phyloP scores from a whole-genome alignment of 2,888 invertebrate species.

The Tiliacea citrago region DNA sequence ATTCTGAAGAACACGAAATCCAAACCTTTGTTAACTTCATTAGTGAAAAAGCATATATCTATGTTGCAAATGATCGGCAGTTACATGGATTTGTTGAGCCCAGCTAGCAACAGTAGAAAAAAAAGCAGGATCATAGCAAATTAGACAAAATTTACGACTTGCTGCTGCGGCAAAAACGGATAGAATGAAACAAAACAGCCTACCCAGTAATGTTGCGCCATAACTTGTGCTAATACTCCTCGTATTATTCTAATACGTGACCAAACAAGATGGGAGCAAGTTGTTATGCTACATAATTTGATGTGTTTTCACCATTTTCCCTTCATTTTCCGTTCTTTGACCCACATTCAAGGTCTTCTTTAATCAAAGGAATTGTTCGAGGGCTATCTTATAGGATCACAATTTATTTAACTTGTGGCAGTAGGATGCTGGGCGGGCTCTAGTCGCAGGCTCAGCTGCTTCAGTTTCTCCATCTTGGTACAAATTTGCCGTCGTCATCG shows the following conservation, averaged over 20 bases:
- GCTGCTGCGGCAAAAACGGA: not conserved
- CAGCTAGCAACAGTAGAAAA: not conserved
- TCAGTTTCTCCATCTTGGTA: not conserved
- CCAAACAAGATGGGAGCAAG: constrained; percentile 25
- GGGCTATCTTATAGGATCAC: not conserved
- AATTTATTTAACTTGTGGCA: not conserved
- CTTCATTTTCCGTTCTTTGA: constrained; percentile 36
- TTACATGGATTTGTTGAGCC: not conserved
- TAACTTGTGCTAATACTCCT: constrained; percentile 44
- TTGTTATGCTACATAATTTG: constrained; percentile 23
- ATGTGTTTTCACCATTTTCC: constrained; percentile 40
- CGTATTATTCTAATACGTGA: constrained; percentile 39
- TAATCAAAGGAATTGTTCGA: constrained; percentile 16
- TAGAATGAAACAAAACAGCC: constrained; percentile 4
- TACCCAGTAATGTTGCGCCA: constrained; percentile 14
- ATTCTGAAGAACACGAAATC: not conserved
- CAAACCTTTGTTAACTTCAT: not conserved
- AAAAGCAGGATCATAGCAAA: not conserved
- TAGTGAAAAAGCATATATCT: not conserved
- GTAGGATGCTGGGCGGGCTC: not conserved
- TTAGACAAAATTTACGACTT: constrained; percentile 5
- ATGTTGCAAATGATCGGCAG: not conserved
- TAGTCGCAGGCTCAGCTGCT: not conserved
- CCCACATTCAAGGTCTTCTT: constrained; percentile 28
- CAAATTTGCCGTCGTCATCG: not conserved